Percentiles rank a stretch among this genome's conserved stretches.
phyloP scores from a whole-genome alignment of 2,113 vertebrate genomes.

The Dasypus novemcinctus region DNA sequence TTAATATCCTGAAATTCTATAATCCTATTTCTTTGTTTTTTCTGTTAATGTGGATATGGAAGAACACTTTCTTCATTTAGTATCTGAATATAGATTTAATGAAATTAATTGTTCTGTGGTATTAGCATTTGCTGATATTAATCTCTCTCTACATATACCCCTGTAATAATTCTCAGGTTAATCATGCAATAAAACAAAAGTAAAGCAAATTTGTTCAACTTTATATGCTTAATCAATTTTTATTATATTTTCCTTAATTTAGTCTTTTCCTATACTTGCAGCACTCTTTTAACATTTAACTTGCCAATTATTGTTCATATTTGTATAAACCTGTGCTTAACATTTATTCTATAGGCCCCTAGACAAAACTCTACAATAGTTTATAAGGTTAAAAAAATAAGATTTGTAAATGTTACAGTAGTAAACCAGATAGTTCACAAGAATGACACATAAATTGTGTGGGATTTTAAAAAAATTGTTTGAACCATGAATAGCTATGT shows the following conservation, averaged over 20 bases:
- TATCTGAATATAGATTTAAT: conserved; percentile 12
- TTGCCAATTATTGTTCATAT: conserved; percentile 75
- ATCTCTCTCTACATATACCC: background rate
- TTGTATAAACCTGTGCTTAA: conserved; percentile 83
- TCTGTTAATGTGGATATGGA: background rate
- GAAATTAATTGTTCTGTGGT: conserved; percentile 21
- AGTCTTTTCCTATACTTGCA: conserved; percentile 65
- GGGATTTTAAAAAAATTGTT: background rate
- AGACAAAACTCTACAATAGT: conserved; percentile 78
- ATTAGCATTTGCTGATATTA: conserved; percentile 25
- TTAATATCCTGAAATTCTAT: conserved; percentile 36
- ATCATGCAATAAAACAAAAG: conserved; percentile 41
- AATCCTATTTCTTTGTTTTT: conserved; percentile 3
- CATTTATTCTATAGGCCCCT: conserved; percentile 82
- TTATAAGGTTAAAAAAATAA: conserved; percentile 78
- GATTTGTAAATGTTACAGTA: conserved; percentile 78
- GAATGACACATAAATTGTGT: conserved; percentile 26
- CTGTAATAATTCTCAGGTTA: conserved; percentile 30
- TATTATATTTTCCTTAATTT: conserved; percentile 72
- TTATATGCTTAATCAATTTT: conserved; percentile 67
- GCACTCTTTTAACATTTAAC: conserved; percentile 79
- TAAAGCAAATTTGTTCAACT: conserved; percentile 51
- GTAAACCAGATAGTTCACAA: conserved; percentile 69
- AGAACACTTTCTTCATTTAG: conserved; percentile 18
- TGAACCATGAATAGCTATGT: background rate